Conservation (phyloP, 2,113 vertebrate genomes). For the Syrmaticus mikado region DNA sequence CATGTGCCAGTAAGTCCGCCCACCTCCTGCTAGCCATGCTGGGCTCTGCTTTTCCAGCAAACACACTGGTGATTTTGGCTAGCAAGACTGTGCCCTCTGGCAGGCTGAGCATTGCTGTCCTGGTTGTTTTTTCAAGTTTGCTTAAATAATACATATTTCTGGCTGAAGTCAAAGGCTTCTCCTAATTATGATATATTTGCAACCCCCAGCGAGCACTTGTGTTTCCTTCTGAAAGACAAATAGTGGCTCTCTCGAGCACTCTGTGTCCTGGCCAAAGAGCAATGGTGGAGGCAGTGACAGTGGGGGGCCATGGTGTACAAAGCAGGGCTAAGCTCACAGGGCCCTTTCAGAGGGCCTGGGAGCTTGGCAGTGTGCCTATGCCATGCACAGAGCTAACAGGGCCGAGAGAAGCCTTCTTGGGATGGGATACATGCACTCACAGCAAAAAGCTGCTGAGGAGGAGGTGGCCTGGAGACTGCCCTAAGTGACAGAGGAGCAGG, state of each 20-base stretch:
- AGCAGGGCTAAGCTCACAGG: not conserved
- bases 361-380: slow-evolving; percentile 9
- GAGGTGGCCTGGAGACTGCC: not conserved
- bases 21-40: not conserved
- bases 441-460: not conserved
- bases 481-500: not conserved
- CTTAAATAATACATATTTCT: not conserved
- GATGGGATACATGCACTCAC: not conserved
- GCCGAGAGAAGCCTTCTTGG: not conserved
- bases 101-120: not conserved
- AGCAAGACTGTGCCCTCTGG: not conserved
- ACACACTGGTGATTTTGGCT: not conserved
- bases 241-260: slow-evolving; percentile 7
- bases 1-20: not conserved
- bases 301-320: not conserved
- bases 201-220: not conserved
- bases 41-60: not conserved
- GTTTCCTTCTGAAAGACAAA: slow-evolving; percentile 16
- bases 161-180: not conserved
- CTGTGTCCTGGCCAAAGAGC: slow-evolving; percentile 49
- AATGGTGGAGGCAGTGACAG: slow-evolving; percentile 28
- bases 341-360: slow-evolving; percentile 20
- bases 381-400: not conserved
- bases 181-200: not conserved
- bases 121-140: not conserved